Evolutionary conservation across 2,797 vertebrate species (phyloP).

Genomic region (Sebastes iracundus): DNA sequence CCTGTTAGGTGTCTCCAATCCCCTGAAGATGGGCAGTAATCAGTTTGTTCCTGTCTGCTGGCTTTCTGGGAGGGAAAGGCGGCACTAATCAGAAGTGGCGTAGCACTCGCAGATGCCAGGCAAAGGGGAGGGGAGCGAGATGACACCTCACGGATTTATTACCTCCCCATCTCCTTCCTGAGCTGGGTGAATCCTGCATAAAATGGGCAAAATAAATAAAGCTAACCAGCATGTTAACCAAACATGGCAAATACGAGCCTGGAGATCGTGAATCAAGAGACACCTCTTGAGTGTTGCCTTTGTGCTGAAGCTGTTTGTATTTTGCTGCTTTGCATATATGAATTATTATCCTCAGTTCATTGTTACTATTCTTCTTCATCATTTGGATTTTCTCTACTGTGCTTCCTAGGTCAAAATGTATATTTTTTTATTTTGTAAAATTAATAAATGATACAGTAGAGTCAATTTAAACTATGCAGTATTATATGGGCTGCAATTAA

Average conservation of each 20-base stretch:
- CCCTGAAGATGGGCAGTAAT: constrained; percentile 84
- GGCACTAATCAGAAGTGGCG: constrained; percentile 85
- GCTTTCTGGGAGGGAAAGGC: constrained; percentile 78
- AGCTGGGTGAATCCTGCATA: constrained; percentile 52
- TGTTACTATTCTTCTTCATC: neutral
- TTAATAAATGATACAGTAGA: neutral
- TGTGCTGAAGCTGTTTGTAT: constrained; percentile 41
- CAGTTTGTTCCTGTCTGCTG: constrained; percentile 86
- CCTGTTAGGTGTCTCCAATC: constrained; percentile 82
- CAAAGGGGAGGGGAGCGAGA: constrained; percentile 70
- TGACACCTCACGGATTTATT: constrained; percentile 85
- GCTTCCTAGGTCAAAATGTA: neutral
- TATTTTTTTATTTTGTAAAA: neutral
- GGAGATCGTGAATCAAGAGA: constrained; percentile 22
- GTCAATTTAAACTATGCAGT: neutral
- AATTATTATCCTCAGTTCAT: constrained; percentile 22
- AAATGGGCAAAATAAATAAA: constrained; percentile 74
- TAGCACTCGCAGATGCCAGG: constrained; percentile 67
- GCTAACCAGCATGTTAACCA: constrained; percentile 47
- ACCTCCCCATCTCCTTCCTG: constrained; percentile 65
- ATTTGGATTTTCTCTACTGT: neutral
- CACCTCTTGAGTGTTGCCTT: constrained; percentile 24
- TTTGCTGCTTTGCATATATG: constrained; percentile 27
- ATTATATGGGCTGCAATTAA: neutral
- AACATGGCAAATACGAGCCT: constrained; percentile 50